Evolutionary conservation across 1,140 invertebrate species (phyloP).

Genomic region (Acyrthosiphon pisum): DNA sequence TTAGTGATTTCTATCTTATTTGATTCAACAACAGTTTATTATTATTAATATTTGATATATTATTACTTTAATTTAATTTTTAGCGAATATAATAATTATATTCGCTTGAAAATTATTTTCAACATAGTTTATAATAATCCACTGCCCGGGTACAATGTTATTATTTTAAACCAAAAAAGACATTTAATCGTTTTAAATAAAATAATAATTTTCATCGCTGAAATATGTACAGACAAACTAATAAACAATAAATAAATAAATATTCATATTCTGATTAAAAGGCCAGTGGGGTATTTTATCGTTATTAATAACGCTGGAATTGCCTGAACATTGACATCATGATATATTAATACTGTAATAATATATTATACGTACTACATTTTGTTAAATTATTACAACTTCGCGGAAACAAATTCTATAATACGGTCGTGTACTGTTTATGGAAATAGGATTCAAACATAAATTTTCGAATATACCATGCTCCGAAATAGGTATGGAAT

Average conservation of each 20-base stretch:
- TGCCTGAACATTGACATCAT: not conserved
- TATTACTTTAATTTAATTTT: not conserved
- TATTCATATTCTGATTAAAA: slow-evolving; percentile 7
- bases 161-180: not conserved
- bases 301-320: not conserved
- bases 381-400: slow-evolving; percentile 18
- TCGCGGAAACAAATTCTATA: not conserved
- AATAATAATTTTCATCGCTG: not conserved
- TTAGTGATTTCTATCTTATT: not conserved
- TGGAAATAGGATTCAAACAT: not conserved
- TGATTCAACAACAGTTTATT: not conserved
- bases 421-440: not conserved
- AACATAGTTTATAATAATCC: not conserved
- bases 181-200: not conserved
- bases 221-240: not conserved
- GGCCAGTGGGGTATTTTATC: not conserved
- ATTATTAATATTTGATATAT: not conserved
- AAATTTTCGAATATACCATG: not conserved
- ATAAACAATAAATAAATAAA: slow-evolving; percentile 17
- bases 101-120: too few species aligned
- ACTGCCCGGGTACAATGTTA: not conserved
- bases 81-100: not conserved
- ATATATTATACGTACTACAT: not conserved
- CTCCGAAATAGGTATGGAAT: not conserved
- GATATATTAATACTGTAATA: not conserved